Conservation (phyloP, 2,797 vertebrate species). For the Neosilurus mollespiculum region DNA sequence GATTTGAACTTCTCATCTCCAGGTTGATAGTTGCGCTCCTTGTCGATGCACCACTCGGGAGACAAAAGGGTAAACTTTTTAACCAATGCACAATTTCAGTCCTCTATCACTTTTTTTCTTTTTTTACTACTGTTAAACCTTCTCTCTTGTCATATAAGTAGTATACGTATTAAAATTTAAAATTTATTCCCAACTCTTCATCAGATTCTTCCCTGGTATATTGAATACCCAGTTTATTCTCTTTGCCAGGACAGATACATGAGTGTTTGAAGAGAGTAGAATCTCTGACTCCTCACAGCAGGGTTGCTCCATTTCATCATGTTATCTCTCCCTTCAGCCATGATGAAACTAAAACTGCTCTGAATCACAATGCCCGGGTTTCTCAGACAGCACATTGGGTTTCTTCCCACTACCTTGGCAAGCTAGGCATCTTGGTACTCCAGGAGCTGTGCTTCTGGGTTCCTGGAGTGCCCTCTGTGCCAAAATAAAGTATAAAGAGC, state of each 20-base stretch:
- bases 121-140: not conserved
- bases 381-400: constrained; percentile 69
- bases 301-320: constrained; percentile 61
- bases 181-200: not conserved
- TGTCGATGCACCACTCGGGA: too few species aligned
- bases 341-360: constrained; percentile 69
- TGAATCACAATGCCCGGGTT: constrained; percentile 72
- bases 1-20: too few species aligned
- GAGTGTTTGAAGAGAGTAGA: constrained; percentile 17
- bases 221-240: constrained; percentile 13
- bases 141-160: not conserved
- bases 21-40: too few species aligned
- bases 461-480: constrained; percentile 60
- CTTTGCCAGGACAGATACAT: constrained; percentile 13
- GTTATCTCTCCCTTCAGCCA: constrained; percentile 64
- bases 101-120: too few species aligned
- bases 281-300: constrained; percentile 34
- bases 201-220: not conserved
- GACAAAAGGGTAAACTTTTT: too few species aligned
- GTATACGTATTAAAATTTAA: constrained; percentile 26
- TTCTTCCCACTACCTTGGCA: constrained; percentile 53
- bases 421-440: constrained; percentile 59
- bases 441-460: constrained; percentile 49
- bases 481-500: constrained; percentile 57
- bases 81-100: too few species aligned